Evolutionary conservation across 2,113 vertebrate genomes (phyloP).

Genomic region (Diadophis punctatus): DNA sequence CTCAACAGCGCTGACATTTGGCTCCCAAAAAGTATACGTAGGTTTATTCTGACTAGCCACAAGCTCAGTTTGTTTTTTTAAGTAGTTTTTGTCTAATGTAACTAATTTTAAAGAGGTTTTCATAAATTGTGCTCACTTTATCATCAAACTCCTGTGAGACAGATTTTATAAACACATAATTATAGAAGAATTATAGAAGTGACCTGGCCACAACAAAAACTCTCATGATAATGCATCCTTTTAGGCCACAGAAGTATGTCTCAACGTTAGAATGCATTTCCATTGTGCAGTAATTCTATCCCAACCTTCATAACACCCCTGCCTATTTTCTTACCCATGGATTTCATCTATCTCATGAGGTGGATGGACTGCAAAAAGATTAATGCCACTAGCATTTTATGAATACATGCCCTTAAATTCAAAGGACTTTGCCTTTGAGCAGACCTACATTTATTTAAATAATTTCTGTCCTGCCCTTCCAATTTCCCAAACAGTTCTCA

Average conservation of each 20-base stretch:
- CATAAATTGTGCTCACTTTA: not conserved
- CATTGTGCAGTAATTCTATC: not conserved
- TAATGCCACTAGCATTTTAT: not conserved
- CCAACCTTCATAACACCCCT: not conserved
- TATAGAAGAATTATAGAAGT: too few species aligned
- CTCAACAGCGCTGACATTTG: not conserved
- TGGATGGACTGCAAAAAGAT: not conserved
- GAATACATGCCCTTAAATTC: not conserved
- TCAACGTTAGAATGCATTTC: not conserved
- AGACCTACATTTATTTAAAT: not conserved
- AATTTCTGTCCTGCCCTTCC: not conserved
- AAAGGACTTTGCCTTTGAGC: not conserved
- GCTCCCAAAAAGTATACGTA: not conserved
- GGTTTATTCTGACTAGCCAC: not conserved
- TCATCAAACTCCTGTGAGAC: not conserved
- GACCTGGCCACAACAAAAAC: too few species aligned
- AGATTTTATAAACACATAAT: not conserved
- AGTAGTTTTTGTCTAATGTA: not conserved
- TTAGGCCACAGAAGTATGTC: not conserved
- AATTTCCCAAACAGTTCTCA: not conserved
- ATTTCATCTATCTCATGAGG: not conserved
- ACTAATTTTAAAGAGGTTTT: not conserved
- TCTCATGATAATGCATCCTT: not conserved
- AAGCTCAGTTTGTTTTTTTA: not conserved
- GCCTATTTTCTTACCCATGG: not conserved